Base-by-base conservation (phyloP, 2,797 vertebrate species). In the Thalassophryne amazonica region DNA sequence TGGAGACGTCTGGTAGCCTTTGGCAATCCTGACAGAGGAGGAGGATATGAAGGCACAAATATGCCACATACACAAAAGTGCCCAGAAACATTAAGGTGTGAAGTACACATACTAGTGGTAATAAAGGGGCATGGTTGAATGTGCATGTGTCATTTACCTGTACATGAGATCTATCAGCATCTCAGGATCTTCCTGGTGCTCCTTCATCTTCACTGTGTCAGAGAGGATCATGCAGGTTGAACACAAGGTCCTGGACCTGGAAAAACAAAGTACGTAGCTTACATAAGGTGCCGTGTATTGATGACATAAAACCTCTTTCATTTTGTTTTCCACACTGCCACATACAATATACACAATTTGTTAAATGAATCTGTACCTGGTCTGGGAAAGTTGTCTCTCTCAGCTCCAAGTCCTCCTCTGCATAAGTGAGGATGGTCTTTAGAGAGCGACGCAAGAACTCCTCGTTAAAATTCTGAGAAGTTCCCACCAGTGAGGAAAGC, bases 141-240 rank as follows among this genome's bases (percentile, higher is more conserved):
- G 17, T 7, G 33, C 2, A 1, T 20, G 36, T 20, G 5, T 29
- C 34, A 39, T 22, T 28, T 90, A 98, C 97, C 97, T 97, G 90
- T 96, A 98, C 97, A 99, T 99, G 31, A 98, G 92, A 74, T 99
- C 97, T 72, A 99, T 94, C 46, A 99, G 84, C 97, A 99, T 99
- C 83, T 99, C 97, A 16, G 97, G 97, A 72, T 99, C 97, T 76
- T 98, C 96, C 60, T 99, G 96, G 65, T 99, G 96, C 54, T 98
- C 96, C 81, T 99, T 99, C 97, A 98, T 99, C 84, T 98, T 99
- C 30, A 99, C 97, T 1, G 97, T 99, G 82, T 99, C 97, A 0
- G 95, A 98, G 8, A 99, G 91, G 84, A 99, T 99, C 96, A 98
- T 99, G 97, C 47, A 99, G 91, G 76, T 99, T 99, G 76, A 99